Percentiles rank a stretch among this genome's conserved stretches.
Evolutionary conservation across 2,888 invertebrate genomes (phyloP).

Genomic region (Lycophotia porphyrea): DNA sequence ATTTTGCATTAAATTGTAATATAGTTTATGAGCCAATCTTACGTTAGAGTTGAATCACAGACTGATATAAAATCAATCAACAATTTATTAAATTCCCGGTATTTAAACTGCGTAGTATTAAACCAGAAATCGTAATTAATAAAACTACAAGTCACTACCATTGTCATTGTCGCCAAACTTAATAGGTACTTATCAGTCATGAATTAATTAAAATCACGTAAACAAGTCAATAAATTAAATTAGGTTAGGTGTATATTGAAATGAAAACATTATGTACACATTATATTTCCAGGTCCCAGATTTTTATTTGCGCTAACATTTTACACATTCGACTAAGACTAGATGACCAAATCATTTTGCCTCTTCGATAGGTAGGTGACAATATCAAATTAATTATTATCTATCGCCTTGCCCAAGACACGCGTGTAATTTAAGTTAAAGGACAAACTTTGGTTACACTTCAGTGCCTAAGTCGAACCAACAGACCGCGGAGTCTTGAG

Average conservation of each 20-base stretch:
- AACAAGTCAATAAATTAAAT: background rate
- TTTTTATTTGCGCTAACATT: background rate
- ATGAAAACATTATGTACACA: background rate
- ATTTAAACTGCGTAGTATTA: constrained; percentile 16
- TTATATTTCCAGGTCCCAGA: background rate
- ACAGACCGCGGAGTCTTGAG: constrained; percentile 48
- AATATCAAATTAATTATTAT: constrained; percentile 17
- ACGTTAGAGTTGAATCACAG: constrained; percentile 36
- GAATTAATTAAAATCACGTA: background rate
- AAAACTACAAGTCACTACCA: constrained; percentile 6
- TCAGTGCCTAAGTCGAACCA: constrained; percentile 42
- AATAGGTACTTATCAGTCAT: background rate
- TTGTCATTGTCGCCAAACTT: background rate
- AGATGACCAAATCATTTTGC: background rate
- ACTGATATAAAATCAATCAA: constrained; percentile 23
- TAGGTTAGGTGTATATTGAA: background rate
- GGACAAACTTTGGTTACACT: constrained; percentile 53
- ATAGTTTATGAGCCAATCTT: constrained; percentile 41
- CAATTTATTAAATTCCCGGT: constrained; percentile 27
- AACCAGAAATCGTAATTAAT: constrained; percentile 23
- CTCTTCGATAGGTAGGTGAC: background rate
- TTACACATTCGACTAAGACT: background rate
- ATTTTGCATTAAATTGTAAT: constrained; percentile 42
- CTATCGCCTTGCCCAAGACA: constrained; percentile 31
- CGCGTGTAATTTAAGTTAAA: constrained; percentile 43